Evolutionary conservation across 1,140 invertebrate genomes (phyloP).

Genomic region (Samia ricini): DNA sequence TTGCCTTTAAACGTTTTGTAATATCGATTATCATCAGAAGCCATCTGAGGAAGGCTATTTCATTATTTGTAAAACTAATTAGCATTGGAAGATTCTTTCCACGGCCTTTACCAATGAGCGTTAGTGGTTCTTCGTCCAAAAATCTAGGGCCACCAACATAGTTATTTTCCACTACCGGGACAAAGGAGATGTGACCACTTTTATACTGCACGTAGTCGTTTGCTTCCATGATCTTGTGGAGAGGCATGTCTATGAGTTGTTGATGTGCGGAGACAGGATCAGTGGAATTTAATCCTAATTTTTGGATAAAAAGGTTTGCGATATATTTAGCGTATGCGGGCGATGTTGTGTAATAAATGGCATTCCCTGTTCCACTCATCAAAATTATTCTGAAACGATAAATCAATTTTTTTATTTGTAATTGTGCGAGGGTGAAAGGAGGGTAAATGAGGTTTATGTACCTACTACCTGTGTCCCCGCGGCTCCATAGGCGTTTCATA

Average conservation of each 20-base stretch:
- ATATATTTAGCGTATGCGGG: conserved; percentile 38
- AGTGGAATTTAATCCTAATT: conserved; percentile 39
- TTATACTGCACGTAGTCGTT: conserved; percentile 38
- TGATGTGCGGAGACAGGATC: conserved; percentile 39
- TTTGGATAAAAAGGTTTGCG: conserved; percentile 32
- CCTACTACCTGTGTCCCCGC: too few species aligned
- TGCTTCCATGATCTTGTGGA: conserved; percentile 45
- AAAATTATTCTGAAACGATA: conserved; percentile 47
- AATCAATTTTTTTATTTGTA: neutral
- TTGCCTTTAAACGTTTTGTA: conserved; percentile 29
- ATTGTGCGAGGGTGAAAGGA: too few species aligned
- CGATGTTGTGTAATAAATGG: conserved; percentile 41
- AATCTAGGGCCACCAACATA: conserved; percentile 38
- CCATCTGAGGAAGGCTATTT: conserved; percentile 43
- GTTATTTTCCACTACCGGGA: conserved; percentile 46
- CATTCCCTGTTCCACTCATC: conserved; percentile 52
- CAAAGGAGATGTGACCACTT: conserved; percentile 40
- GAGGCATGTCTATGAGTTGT: conserved; percentile 36
- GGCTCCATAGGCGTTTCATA: too few species aligned
- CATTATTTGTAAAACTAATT: conserved; percentile 43
- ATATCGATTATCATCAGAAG: conserved; percentile 43
- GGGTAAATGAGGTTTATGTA: too few species aligned
- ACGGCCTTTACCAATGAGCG: conserved; percentile 33
- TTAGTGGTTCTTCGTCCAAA: conserved; percentile 47
- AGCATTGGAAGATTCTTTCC: conserved; percentile 48